Evolutionary conservation across 2,888 invertebrate species (phyloP).

Genomic region (Isotomurus palustris): DNA sequence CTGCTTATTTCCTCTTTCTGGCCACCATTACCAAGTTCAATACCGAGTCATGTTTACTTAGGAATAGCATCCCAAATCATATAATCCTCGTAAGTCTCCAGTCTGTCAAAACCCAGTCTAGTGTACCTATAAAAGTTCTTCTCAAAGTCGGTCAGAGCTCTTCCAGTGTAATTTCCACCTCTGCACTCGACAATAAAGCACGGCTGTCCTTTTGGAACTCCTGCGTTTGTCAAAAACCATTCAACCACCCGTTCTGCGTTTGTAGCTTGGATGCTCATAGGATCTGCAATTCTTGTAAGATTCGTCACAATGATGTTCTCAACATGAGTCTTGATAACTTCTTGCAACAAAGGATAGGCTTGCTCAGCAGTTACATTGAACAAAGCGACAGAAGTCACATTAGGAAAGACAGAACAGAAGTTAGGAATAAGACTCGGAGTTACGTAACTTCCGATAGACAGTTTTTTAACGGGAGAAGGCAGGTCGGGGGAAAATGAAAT

Average conservation of each 20-base stretch:
- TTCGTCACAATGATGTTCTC: conserved; percentile 16
- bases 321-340: background rate
- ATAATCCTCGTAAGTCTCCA: conserved; percentile 26
- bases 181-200: conserved; percentile 6
- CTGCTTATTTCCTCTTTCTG: no score
- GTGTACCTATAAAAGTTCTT: conserved; percentile 18
- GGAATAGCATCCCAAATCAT: conserved; percentile 23
- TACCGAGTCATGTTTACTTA: conserved; percentile 1
- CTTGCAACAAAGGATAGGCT: conserved; percentile 9
- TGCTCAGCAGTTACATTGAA: conserved; percentile 14
- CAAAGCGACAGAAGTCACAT: conserved; percentile 11
- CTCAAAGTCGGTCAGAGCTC: conserved; percentile 17
- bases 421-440: conserved; percentile 3
- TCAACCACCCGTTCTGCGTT: conserved; percentile 1
- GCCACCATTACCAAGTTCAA: no score
- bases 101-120: conserved; percentile 20
- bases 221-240: background rate
- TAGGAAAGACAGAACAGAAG: conserved; percentile 11
- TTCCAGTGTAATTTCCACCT: conserved; percentile 12
- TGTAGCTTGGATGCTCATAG: background rate
- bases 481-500: background rate
- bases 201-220: background rate
- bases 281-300: background rate
- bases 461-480: conserved; percentile 1
- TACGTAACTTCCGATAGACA: conserved; percentile 14